Evolutionary conservation across 2,888 invertebrate species (phyloP), one percentile per base, ranked within the genome.

Genomic region (Arenicola marina): DNA sequence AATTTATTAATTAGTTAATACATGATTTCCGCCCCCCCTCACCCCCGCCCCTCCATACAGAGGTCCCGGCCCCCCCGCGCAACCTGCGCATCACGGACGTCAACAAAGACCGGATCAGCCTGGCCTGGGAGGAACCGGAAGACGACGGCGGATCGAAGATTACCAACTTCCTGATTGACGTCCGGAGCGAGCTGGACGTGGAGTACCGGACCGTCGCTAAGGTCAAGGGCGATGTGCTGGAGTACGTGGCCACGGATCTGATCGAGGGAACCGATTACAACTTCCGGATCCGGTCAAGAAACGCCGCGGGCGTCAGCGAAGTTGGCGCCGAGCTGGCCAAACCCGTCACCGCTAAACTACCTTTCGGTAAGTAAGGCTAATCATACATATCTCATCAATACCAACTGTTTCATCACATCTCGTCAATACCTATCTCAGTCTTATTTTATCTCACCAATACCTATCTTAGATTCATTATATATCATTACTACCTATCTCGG

Each of bases 251-350:
- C 15, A 28, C n/a, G 21, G 62, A 56, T 7, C 57, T 66, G 4
- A n/a, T 34, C 1, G 61, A 63, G 3, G 69, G 64, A 26, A 59
- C 53, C 28, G 51, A 61, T 11, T 94, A 93, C 80, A 90, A 91
- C 79, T 93, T 94, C 83, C 87, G 93, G 62, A 88, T 94, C 7
- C 92, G 92, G 0, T 92, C 93, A 0, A 87, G 91, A 60, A 94
- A 93, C 85, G 88, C 92, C 72, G 92, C 92, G 78, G 94, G 94
- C 18, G 24, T 54, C n/a, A 60, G 68, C 57, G 66, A 66, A 18
- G 51, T 74, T 48, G 89, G 89, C 59, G 92, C 92, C 29, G 84
- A 89, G 69, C 90, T 92, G 34, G 85, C 86, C 75, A 91, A 91
- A 11, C 87, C 92, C 7, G 87, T 92, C 18, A 38, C 32, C 4